Evolutionary conservation across 1,140 invertebrate species (phyloP), one percentile per base, ranked within the genome.

Genomic region (Drosophila guanche): DNA sequence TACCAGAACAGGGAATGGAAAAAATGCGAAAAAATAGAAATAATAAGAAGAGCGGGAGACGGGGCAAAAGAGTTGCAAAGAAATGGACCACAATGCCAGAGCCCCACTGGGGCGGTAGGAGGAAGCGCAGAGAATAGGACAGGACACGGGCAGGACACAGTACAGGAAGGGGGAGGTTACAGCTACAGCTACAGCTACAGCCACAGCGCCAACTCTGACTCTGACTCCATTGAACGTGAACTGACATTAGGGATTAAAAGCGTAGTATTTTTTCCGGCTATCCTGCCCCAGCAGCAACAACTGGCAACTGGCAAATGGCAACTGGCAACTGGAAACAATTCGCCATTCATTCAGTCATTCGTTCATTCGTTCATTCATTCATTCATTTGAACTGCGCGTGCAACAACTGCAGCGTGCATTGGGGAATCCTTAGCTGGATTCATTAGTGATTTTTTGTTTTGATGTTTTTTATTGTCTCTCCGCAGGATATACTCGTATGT

Each of bases 161-260:
- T 37, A 37, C 33, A 37, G 33, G 33, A 37, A 37, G 33, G 10
- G 16, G 16, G 16, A n/a, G 16, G 16, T 20, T 20, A 20, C 16
- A 20, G 33, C 3, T 37, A 3, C 33, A 33, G 29, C 7, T 33
- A 7, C 29, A 33, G 8, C 29, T 10, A 8, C 7, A 2, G 3
- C 27, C 8, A 2, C 8, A 7, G 3, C 29, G 7, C 6, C 10
- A 8, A 33, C 29, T 33, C 7, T 33, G 46, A 29, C 55, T 43
- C 61, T 57, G 66, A 78, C 61, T 76, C 67, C 67, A 79, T 79
- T 79, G 76, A 79, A 79, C 72, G 72, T 72, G 72, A 76, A 79
- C 72, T 76, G 76, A 76, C 76, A 79, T 79, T 79, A 79, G 76
- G 76, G 76, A 79, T 79, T 79, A 76, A 79, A 72, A 79, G 72